Evolutionary conservation across 2,113 vertebrate species (phyloP).

Genomic region (Thomomys bottae): DNA sequence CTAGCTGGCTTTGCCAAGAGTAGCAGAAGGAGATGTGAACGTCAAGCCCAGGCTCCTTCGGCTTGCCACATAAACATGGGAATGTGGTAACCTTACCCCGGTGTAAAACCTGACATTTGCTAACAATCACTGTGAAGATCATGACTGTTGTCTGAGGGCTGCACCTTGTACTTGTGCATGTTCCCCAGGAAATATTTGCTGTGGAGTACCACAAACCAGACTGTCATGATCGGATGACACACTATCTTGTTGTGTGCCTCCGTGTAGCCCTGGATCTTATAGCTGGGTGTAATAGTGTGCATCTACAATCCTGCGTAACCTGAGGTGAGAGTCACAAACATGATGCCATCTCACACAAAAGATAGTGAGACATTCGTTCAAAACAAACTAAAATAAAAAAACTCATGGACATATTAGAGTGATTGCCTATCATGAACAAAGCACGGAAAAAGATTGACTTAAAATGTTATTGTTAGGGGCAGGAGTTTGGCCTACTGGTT

Average conservation of each 20-base stretch:
- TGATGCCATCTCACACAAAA: too few relatives aligned
- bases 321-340: too few relatives aligned
- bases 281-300: too few relatives aligned
- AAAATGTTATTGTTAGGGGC: too few relatives aligned
- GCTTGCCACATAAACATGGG: background rate
- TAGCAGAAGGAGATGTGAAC: background rate
- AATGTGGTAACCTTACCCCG: background rate
- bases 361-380: too few relatives aligned
- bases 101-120: background rate
- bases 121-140: background rate
- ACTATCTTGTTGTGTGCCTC: background rate
- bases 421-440: too few relatives aligned
- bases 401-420: too few relatives aligned
- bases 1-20: background rate
- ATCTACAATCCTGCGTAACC: too few relatives aligned
- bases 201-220: background rate
- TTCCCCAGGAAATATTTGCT: background rate
- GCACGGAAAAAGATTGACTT: too few relatives aligned
- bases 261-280: background rate
- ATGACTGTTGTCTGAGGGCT: background rate
- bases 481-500: too few relatives aligned
- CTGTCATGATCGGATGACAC: background rate
- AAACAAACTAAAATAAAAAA: too few relatives aligned
- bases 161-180: background rate
- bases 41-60: background rate